Base-by-base conservation (phyloP, 2,888 invertebrate species). In the Cheilosia urbana region DNA sequence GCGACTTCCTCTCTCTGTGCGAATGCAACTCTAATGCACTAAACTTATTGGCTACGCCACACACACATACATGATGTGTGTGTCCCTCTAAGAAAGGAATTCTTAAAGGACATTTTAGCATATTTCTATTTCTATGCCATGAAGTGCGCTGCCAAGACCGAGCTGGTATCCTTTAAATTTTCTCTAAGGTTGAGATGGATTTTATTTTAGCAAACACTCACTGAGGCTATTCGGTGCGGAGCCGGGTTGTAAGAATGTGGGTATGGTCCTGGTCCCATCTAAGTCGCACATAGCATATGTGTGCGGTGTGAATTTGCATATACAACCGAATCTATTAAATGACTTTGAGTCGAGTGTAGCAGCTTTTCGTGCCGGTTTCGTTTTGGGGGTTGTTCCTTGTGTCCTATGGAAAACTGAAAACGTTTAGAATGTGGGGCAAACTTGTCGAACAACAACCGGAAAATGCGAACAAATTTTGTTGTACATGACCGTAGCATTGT, bases 271-370 rank as follows among this genome's bases (percentile, higher is more conserved):
- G 60, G 72, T 78, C 17, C 53, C 66, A 71, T 60, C 42, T 63
- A 73, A 66, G 77, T 78, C 47, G 37, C 76, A 77, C 65, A 82
- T 55, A 42, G 15, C n/a, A 13, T 24, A 53, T 60, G 58, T 45
- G n/a, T 34, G 24, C 9, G 49, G 80, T 53, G 19, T 68, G 42
- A 78, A 83, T 79, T 83, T 83, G 83, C 72, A 83, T 83, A 83
- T 1, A 30, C 30, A 6, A 30, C 9, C 27, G 63, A 69, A 79
- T 79, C 63, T 78, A 72, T 83, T 82, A 76, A 77, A 77, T 69
- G 69, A 55, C 75, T 81, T 53, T 47, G 17, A 21, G 47, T 68
- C 30, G 21, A 30, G 47, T 68, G 72, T 72, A 55, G 30, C 51
- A 60, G 53, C 60, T 24, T 42, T 60, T 82, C 53, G 71, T 45